Base-by-base conservation (phyloP, 2,888 invertebrate genomes). In the Aleiodes testaceus region DNA sequence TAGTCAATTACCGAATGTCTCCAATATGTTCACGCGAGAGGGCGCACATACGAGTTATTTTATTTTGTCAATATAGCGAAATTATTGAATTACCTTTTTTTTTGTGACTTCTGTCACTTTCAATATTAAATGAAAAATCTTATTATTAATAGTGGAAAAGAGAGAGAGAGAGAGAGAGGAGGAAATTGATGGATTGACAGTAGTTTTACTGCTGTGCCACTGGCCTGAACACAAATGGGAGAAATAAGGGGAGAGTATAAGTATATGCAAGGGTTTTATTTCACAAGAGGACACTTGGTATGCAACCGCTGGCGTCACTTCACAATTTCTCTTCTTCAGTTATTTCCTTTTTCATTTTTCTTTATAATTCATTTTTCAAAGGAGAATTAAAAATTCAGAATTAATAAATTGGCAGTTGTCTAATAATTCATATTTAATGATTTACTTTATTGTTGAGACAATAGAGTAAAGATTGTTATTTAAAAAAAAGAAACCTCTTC, bases 211-310 rank as follows among this genome's bases (percentile, higher is more conserved):
- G 36, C 36, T 2, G 9, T 36, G 36, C 7, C 2, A 2, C 9
- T 36, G 36, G 36, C 36, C 7, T 7, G 6, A 36, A 36, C 36
- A 9, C 4, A 2, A 26, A 36, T 7, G 36, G 36, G 36, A 11
- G 36, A 26, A 26, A 26, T 5, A 26, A 22, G 36, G 36, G 36
- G 36, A 9, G 36, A 6, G 36, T 71, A 78, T 84, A 85, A 85
- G 84, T 82, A 82, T 83, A 83, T 85, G 82, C 81, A 79, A 80
- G 81, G 36, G 79, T 81, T 84, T 84, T 82, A 81, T 82, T 82
- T 82, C 77, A 68, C 76, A 75, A 73, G 78, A 84, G 84, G 72
- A 76, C 81, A 77, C 83, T 85, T 76, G 74, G 71, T 81, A 81
- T 78, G 78, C 83, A 79, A 84, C 85, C 85, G 84, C 83, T 81